A percentile compares a stretch with the other conserved stretches of the same genome.
Conservation (phyloP, 2,888 invertebrate genomes). For the Cephus spinipes region DNA sequence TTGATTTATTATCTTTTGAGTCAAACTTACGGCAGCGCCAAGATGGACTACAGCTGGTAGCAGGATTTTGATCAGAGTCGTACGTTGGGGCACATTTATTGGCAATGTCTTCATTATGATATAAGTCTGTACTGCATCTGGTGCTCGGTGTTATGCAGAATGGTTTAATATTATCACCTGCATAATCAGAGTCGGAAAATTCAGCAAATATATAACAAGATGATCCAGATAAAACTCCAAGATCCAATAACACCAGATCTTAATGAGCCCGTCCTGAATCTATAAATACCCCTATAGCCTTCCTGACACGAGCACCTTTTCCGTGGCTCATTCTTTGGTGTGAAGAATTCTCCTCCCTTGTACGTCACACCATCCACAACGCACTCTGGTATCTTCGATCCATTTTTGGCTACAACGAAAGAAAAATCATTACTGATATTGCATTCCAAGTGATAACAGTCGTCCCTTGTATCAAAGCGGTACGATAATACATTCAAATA, state of each 20-base stretch:
- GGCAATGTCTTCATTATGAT: conserved; percentile 17
- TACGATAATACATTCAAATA: background rate
- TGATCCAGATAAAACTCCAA: no score
- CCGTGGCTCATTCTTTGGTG: conserved; percentile 29
- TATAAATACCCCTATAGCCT: conserved; percentile 36
- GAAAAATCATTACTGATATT: background rate
- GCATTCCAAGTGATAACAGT: background rate
- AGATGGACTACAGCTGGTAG: conserved; percentile 33
- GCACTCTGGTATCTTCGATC: conserved; percentile 40
- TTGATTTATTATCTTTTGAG: background rate
- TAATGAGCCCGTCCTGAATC: no score
- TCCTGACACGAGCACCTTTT: conserved; percentile 41
- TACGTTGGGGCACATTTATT: conserved; percentile 48
- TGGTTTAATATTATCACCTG: conserved; percentile 47
- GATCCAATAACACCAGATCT: no score
- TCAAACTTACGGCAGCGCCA: conserved; percentile 52
- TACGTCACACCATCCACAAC: conserved; percentile 47
- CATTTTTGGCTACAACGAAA: conserved; percentile 33
- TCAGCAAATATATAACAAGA: background rate
- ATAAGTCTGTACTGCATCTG: conserved; percentile 37
- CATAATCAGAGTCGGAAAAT: background rate
- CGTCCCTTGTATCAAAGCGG: background rate
- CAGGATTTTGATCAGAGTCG: conserved; percentile 31
- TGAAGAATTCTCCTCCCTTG: conserved; percentile 46
- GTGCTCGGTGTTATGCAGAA: conserved; percentile 41